Evolutionary conservation across 64 coral and sea anemone species (phyloP).

Genomic region (Catalaphyllia jardinei): DNA sequence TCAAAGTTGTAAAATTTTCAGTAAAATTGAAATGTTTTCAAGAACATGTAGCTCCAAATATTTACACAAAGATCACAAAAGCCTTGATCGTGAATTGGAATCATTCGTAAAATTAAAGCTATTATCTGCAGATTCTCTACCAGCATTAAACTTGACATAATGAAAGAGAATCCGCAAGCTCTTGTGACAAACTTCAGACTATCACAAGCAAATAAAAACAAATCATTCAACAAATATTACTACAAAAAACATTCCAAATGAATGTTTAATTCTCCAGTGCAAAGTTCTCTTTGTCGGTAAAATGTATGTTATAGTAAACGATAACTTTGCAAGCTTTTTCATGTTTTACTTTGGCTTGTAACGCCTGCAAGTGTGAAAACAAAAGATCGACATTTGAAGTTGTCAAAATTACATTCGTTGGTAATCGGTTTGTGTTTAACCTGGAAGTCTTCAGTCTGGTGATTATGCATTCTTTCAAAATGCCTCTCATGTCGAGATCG

Average conservation of each 20-base stretch:
- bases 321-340: constrained; percentile 18
- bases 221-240: constrained; percentile 4
- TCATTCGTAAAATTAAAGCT: not conserved
- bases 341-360: not conserved
- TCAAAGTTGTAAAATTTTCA: too few species aligned
- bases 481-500: not conserved
- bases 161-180: not conserved
- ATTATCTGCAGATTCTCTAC: not conserved
- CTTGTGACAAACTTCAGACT: not conserved
- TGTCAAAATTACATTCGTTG: not conserved
- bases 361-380: not conserved
- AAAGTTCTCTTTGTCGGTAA: not conserved
- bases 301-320: not conserved
- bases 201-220: not conserved
- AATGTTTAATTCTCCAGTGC: constrained; percentile 4
- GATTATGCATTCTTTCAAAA: not conserved
- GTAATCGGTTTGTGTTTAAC: not conserved
- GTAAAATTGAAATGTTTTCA: too few species aligned
- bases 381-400: constrained; percentile 11
- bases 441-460: not conserved
- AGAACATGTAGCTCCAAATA: too few species aligned
- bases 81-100: too few species aligned
- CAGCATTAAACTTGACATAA: not conserved
- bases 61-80: too few species aligned
- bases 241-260: not conserved